phyloP scores from a whole-genome alignment of 2,888 invertebrate genomes.

The Nymphalis urticae region DNA sequence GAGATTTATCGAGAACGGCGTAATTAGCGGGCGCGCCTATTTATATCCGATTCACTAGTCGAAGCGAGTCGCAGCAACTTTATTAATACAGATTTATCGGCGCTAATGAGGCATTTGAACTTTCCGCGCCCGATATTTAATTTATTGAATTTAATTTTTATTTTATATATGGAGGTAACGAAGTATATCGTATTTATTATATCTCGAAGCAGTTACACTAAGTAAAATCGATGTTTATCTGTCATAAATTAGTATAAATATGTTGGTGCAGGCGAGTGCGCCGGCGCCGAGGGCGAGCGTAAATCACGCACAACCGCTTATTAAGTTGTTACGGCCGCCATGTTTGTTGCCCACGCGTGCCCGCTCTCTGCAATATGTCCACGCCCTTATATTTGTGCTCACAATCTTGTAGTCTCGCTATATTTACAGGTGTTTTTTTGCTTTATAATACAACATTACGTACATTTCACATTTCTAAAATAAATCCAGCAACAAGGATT shows the following conservation, averaged over 20 bases:
- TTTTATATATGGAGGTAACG: slow-evolving; percentile 16
- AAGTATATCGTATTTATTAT: slow-evolving; percentile 43
- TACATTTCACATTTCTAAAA: slow-evolving; percentile 6
- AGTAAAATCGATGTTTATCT: slow-evolving; percentile 72
- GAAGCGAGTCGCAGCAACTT: slow-evolving; percentile 43
- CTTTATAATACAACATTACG: slow-evolving; percentile 29
- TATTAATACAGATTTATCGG: slow-evolving; percentile 49
- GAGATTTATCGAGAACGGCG: slow-evolving; percentile 72
- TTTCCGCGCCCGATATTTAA: slow-evolving; percentile 37
- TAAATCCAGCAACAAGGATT: neutral
- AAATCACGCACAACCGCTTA: slow-evolving; percentile 79
- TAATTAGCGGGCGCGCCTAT: slow-evolving; percentile 72
- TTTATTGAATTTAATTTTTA: slow-evolving; percentile 30
- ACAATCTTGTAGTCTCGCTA: slow-evolving; percentile 52
- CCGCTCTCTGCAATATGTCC: slow-evolving; percentile 57
- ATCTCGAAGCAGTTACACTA: slow-evolving; percentile 48
- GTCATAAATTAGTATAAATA: slow-evolving; percentile 78
- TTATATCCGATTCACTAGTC: slow-evolving; percentile 56
- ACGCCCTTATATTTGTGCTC: slow-evolving; percentile 71
- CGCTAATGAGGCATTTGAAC: slow-evolving; percentile 59
- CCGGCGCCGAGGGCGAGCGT: slow-evolving; percentile 78
- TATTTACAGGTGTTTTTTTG: slow-evolving; percentile 45
- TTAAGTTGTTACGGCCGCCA: slow-evolving; percentile 79
- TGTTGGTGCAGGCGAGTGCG: slow-evolving; percentile 62
- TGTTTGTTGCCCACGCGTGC: slow-evolving; percentile 75